Base-by-base conservation (phyloP, 1,140 invertebrate genomes). In the Dendroctonus valens region DNA sequence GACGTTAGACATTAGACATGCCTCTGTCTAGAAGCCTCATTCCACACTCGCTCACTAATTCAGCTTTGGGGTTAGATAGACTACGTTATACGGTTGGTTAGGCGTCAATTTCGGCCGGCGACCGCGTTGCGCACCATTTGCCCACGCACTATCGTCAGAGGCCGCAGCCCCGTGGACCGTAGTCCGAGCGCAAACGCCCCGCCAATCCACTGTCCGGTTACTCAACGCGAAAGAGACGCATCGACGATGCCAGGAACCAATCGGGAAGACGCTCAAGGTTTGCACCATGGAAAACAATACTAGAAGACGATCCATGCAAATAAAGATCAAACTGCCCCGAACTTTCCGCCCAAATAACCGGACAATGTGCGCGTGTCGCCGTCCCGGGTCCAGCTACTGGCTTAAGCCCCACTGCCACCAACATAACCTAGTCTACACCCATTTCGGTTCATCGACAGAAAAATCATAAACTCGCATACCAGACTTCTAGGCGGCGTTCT, bases 21-120 rank as follows among this genome's bases (percentile, higher is more conserved):
- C 73, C 68, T 69, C 70, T 74, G 73, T 77, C 77, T 78, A 78
- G 74, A 78, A 77, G 74, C 76, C 72, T 76, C 71, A 74, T 75
- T 76, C 73, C 71, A 74, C 73, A 74, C 72, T 73, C 72, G 70
- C 69, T 71, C 74, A 66, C 68, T 72, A 71, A 65, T 55, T 72
- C 55, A 50, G 59, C 49, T 53, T 59, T 65, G 49, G 69, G 68
- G 73, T 73, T 73, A 73, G 26, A 26, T 26, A 26, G 69, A 76
- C 75, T 75, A 76, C 72, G 70, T 74, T 76, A 76, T 70, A 75
- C 71, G 74, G 72, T n/a, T n/a, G n/a, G n/a, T 76, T 74, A 75
- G 73, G 71, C 71, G 62, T 72, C 48, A 53, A 40, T 67, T 46
- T 46, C 48, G 68, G 70, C 69, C 70, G 70, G 68, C 69, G 70